A percentile compares a stretch with the other conserved stretches of the same genome.
These are phyloP conservation scores for Petrocephalus sullivani DNA, from an alignment of 2,797 vertebrate genomes.

Conservation along the genomic window DNA sequence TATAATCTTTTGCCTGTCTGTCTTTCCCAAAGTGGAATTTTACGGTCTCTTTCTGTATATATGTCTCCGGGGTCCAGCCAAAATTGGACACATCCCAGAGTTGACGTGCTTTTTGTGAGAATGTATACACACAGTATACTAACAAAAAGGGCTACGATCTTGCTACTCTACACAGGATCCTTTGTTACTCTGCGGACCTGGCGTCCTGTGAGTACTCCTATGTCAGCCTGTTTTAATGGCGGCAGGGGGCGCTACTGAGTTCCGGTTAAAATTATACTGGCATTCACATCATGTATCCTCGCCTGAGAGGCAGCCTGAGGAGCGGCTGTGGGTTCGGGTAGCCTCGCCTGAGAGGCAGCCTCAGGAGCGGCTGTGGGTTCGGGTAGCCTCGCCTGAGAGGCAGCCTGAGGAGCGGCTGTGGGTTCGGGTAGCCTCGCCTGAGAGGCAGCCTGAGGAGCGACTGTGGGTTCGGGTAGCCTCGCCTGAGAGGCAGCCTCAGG, in stretches of 20 bases:
- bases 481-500: too few species aligned
- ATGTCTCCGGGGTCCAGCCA: neutral
- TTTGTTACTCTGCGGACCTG: neutral
- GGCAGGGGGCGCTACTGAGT: neutral
- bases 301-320: slow-evolving; percentile 20
- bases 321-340: slow-evolving; percentile 14
- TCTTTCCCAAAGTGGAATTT: slow-evolving; percentile 5
- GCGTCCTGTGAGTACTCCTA: neutral
- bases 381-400: too few species aligned
- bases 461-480: too few species aligned
- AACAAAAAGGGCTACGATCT: neutral
- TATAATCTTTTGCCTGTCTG: neutral
- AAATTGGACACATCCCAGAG: neutral
- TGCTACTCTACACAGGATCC: neutral
- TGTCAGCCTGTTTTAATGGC: slow-evolving; percentile 28
- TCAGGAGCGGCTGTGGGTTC: too few species aligned
- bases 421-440: too few species aligned
- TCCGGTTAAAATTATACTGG: slow-evolving; percentile 26
- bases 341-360: too few species aligned
- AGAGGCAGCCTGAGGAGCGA: too few species aligned
- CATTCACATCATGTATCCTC: slow-evolving; percentile 29
- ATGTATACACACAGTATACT: neutral
- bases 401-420: too few species aligned
- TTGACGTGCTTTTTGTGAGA: neutral
- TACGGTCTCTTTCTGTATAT: neutral